Evolutionary conservation across 2,888 invertebrate species (phyloP), one percentile per base, ranked within the genome.

Genomic region (Troides aeacus): DNA sequence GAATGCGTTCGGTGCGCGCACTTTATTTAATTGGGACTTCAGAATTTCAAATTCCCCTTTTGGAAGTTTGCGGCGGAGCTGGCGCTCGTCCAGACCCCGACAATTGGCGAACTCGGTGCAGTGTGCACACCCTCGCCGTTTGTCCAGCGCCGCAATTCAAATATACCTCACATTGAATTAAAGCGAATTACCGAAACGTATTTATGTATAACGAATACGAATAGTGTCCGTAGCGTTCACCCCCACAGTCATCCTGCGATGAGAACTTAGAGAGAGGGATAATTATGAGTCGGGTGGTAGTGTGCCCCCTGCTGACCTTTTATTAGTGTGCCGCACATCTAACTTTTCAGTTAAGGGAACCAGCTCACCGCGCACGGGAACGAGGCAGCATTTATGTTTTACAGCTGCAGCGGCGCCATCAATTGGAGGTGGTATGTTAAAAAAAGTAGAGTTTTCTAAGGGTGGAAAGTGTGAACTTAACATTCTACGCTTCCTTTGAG

Each of bases 31-130:
- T 58, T 58, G 57, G 57, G 23, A n/a, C 36, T 59, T 59, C n/a
- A 63, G 59, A 63, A 63, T 50, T 68, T 68, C n/a, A 59, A 63
- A 59, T 68, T 46, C 24, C 23, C 21, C 21, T 36, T 58, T 15
- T 36, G 21, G 15, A 59, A 63, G 57, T 68, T 63, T 63, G 63
- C 59, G 68, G 68, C 50, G 24, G 46, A n/a, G 46, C 62, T 63
- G 63, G 50, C 68, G n/a, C 59, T 23, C 62, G 21, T 63, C 50
- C 63, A 58, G 59, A 36, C 21, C 79, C 84, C 23, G 23, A 2
- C 23, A 2, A 57, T 6, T 23, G 21, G 57, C 21, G 46, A 42
- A 15, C 46, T 15, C 3, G 53, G 53, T 53, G 57, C 57, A 23
- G 57, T 10, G 8, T 58, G 57, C 57, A 58, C 5, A 6, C 23